Conservation (phyloP, 2,888 invertebrate species). For the Sminthurides aquaticus region DNA sequence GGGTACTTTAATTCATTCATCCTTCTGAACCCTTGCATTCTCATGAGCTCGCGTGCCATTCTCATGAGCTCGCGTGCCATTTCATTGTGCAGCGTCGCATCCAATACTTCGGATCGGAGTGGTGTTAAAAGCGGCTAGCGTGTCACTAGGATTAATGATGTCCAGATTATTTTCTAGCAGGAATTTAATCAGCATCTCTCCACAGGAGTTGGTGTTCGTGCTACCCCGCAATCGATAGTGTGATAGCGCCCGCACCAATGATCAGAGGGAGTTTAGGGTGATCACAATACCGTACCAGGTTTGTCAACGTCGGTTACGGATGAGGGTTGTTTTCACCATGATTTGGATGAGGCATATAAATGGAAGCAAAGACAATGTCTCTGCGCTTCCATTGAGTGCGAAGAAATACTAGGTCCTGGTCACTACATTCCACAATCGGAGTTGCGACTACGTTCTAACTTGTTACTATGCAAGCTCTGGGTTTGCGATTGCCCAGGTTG, state of each 20-base stretch:
- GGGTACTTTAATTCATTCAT: too few species aligned
- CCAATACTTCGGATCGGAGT: constrained; percentile 8
- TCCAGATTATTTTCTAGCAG: background rate
- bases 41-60: too few species aligned
- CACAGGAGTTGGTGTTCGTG: constrained; percentile 6
- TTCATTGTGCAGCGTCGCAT: constrained; percentile 6
- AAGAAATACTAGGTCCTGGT: background rate
- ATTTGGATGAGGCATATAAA: constrained; percentile 5
- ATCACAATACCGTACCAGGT: background rate
- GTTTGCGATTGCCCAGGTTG: background rate
- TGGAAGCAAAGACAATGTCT: background rate
- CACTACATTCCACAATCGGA: background rate
- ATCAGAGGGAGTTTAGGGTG: background rate
- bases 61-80: background rate
- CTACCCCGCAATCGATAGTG: constrained; percentile 17
- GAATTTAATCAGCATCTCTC: background rate
- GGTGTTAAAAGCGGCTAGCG: constrained; percentile 4
- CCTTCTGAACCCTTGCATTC: too few species aligned
- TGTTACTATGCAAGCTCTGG: background rate
- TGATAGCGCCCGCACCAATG: constrained; percentile 18
- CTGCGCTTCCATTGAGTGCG: background rate
- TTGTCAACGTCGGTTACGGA: background rate
- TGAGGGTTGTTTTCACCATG: too few species aligned
- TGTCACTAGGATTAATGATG: background rate
- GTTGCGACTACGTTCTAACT: background rate